Base-by-base conservation (phyloP, 2,797 vertebrate species). In the Sardinella longiceps region DNA sequence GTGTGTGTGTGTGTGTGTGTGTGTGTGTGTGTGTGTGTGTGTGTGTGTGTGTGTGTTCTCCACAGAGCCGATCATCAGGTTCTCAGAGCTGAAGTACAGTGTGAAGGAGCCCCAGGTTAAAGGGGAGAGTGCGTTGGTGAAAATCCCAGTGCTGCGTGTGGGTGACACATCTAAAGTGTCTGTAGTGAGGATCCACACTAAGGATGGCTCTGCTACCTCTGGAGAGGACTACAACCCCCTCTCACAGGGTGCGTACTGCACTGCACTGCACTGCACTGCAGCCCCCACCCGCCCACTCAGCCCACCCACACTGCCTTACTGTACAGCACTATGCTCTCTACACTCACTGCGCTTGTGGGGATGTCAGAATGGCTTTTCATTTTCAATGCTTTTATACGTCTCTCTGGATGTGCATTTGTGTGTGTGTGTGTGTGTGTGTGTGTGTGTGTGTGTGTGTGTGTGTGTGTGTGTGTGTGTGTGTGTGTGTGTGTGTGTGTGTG, bases 181-280 rank as follows among this genome's bases (percentile, higher is more conserved):
- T 1, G 88, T 97, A 88, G 97, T 97, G 83, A 94, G 96, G 90
- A 93, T 97, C 45, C 96, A 97, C 94, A 97, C 96, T 50, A 97
- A 97, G 84, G 97, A 97, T 9, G 96, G 96, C 51, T 97, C 97
- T 82, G 96, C 97, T 11, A 96, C 95, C 28, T 97, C 96, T 10
- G 96, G 96, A 88, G 96, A 97, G 56, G 96, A 97, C 90, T 97
- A 97, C 89, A 97, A 96, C 92, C 96, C 97, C 0, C 56, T 97
- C 89, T 97, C 97, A 85, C 94, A 97, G 91, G 96, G 96, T 97
- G 86, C 93, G 90, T 53, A 84, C 50, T 2, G 14, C 45, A n/a
- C n/a, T n/a, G n/a, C n/a, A n/a, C n/a, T n/a, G n/a, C n/a, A n/a
- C n/a, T n/a, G n/a, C n/a, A n/a, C n/a, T n/a, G n/a, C n/a, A n/a